Evolutionary conservation across 2,888 invertebrate genomes (phyloP), one percentile per base, ranked within the genome.

Genomic region (Polylopha cassiicola): DNA sequence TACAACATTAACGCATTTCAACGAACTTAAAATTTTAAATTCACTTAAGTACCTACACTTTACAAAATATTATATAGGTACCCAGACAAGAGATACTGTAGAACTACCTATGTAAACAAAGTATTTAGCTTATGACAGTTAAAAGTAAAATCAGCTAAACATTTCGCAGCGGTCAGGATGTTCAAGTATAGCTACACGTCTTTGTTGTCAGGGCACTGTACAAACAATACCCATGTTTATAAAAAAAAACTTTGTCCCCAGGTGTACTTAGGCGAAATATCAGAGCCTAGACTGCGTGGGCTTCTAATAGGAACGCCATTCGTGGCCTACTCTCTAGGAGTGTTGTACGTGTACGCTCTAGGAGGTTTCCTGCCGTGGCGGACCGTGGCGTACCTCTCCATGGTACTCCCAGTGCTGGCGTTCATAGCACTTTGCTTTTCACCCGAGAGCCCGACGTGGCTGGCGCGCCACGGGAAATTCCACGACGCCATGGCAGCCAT

Each of bases 401-500:
- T 87, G 13, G 70, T 89, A 28, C 65, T 92, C 30, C 93, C 93
- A 0, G 56, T 82, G 0, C 47, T 89, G 14, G 87, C 91, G 0
- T 81, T 90, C 22, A 41, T 89, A 1, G 87, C 89, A n/a, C 79
- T 93, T 36, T 87, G 85, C 55, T 79, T 89, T 44, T 87, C 92
- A 18, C 92, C 92, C 0, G 93, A 94, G 65, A 92, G 91, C 53
- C 93, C 93, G 0, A 89, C 89, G 1, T 93, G 92, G 93, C 75
- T 93, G 33, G 87, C 91, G 1, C 80, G 91, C 10, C 84, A 88
- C 28, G 89, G 89, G 0, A 85, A 87, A 38, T 84, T 86, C 62
- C 84, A 82, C 44, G 81, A 82, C 5, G 86, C 86, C 2, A 82
- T 82, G 78, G 76, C 87, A 21, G 89, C 91, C 3, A 78, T 91